These are phyloP conservation scores for Invenusta paracnida DNA, from an alignment of 2,888 invertebrate species.

Conservation along the genomic window DNA sequence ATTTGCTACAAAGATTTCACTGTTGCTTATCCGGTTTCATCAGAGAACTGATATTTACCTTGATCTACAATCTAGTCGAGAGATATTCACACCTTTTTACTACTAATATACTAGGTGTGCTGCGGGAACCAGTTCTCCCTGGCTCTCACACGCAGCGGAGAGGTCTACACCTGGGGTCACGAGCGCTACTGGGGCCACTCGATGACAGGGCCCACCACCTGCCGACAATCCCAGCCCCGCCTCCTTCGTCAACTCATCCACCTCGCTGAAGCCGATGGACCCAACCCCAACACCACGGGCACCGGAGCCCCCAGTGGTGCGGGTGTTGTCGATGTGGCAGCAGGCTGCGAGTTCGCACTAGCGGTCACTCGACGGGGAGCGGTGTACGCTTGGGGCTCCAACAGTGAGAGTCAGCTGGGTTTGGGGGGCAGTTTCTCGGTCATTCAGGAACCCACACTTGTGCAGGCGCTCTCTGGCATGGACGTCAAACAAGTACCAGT, in stretches of 20 bases:
- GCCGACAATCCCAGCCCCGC: not conserved
- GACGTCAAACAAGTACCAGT: constrained; percentile 65
- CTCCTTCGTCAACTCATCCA: constrained; percentile 63
- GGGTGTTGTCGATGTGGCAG: constrained; percentile 65
- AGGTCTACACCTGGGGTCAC: constrained; percentile 66
- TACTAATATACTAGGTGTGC: constrained; percentile 62
- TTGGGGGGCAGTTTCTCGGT: constrained; percentile 64
- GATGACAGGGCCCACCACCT: not conserved
- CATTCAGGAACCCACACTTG: constrained; percentile 65
- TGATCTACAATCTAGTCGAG: too few species aligned
- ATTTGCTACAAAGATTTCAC: too few species aligned
- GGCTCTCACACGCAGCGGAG: constrained; percentile 66
- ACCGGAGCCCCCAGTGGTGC: too few species aligned
- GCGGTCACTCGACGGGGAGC: constrained; percentile 65
- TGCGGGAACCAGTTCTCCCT: constrained; percentile 69
- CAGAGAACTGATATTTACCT: too few species aligned
- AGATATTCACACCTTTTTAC: too few species aligned
- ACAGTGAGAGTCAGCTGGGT: constrained; percentile 67
- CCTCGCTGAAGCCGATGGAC: too few species aligned
- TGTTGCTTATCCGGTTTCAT: too few species aligned
- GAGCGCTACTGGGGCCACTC: constrained; percentile 48
- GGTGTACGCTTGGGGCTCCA: constrained; percentile 68
- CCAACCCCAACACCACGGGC: too few species aligned
- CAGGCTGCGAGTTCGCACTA: constrained; percentile 67
- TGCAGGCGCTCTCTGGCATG: constrained; percentile 64